phyloP scores from a whole-genome alignment of 2,888 invertebrate species.

The Antheraea assamensis region DNA sequence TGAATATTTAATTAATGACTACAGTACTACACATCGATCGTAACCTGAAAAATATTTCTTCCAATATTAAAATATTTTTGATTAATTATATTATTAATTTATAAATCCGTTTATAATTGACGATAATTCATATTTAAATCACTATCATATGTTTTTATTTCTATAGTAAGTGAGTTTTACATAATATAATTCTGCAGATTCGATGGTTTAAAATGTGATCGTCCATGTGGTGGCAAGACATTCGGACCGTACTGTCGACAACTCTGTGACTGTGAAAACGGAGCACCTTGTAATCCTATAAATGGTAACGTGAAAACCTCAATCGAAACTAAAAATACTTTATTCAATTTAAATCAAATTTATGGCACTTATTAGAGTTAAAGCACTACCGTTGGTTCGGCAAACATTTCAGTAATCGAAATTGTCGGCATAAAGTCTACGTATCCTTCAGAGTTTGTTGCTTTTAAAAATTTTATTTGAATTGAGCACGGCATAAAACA shows the following conservation, averaged over 20 bases:
- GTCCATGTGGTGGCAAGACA: constrained; percentile 91
- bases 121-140: not conserved
- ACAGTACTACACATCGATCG: too few relatives aligned
- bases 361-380: too few relatives aligned
- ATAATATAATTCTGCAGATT: constrained; percentile 65
- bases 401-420: too few relatives aligned
- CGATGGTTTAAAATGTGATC: constrained; percentile 92
- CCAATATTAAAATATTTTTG: not conserved
- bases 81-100: not conserved
- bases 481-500: too few relatives aligned
- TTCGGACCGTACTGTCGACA: constrained; percentile 91
- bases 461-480: too few relatives aligned
- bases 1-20: too few relatives aligned
- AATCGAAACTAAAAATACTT: too few relatives aligned
- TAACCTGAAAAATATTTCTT: not conserved
- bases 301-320: constrained; percentile 80
- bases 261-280: constrained; percentile 89
- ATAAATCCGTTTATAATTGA: not conserved
- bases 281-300: constrained; percentile 91
- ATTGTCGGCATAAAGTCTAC: too few relatives aligned
- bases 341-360: too few relatives aligned
- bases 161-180: not conserved
- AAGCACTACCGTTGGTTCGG: too few relatives aligned
- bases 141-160: not conserved
- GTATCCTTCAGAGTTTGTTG: too few relatives aligned